Conservation (phyloP, 2,113 vertebrate genomes). For the Aptenodytes forsteri region DNA sequence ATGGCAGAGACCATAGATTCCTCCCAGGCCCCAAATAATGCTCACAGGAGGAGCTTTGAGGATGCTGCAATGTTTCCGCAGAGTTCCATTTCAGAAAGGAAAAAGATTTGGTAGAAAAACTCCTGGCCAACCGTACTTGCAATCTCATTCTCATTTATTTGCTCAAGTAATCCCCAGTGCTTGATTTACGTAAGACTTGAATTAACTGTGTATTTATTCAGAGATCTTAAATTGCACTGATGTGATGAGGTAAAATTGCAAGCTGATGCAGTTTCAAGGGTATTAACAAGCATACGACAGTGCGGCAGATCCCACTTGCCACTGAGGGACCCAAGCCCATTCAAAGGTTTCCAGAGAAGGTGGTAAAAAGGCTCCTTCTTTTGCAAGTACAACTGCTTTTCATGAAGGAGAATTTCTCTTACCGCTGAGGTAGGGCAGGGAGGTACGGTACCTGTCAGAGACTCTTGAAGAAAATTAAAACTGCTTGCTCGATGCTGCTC, state of each 20-base stretch:
- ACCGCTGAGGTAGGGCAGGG: neutral
- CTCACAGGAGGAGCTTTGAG: neutral
- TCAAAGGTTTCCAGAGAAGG: neutral
- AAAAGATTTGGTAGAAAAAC: slow-evolving; percentile 2
- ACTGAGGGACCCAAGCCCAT: neutral
- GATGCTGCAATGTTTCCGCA: neutral
- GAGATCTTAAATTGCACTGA: slow-evolving; percentile 43
- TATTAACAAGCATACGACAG: neutral
- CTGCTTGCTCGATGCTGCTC: neutral
- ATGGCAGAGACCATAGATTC: neutral
- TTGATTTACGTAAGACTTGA: slow-evolving; percentile 59
- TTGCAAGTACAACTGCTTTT: neutral
- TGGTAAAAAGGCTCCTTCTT: neutral
- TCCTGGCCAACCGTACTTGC: neutral
- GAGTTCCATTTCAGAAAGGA: neutral
- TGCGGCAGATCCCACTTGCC: neutral
- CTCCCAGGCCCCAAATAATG: neutral
- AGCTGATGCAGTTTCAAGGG: slow-evolving; percentile 43
- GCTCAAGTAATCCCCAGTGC: slow-evolving; percentile 57
- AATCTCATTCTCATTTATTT: slow-evolving; percentile 57
- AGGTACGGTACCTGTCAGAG: neutral
- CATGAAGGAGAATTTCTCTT: neutral
- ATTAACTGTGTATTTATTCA: slow-evolving; percentile 64
- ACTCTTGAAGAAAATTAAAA: neutral
- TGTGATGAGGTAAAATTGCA: slow-evolving; percentile 53